Evolutionary conservation across 2,113 vertebrate genomes (phyloP), one percentile per base, ranked within the genome.

Genomic region (Macheiramphus alcinus): DNA sequence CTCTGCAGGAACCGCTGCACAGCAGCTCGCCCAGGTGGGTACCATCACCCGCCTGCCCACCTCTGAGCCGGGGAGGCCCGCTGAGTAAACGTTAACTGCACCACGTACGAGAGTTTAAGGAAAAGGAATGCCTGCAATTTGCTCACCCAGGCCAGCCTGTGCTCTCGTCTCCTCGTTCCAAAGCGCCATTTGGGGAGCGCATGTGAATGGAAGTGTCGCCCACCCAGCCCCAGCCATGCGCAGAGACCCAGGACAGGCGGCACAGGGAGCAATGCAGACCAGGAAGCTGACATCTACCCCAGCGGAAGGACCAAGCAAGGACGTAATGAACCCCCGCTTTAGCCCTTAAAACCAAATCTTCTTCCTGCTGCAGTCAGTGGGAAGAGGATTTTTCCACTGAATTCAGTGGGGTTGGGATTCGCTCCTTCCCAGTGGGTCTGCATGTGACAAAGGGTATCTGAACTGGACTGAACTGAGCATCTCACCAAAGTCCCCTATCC

Each of bases 51-150:
- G 5, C 87, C 75, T 86, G 47, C 79, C 88, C 50, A 52, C 32
- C 10, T 85, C 82, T 26, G 63, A 88, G 59, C 6, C 0, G 1
- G 22, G 47, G 63, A 61, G 13, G 27, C 52, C 75, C 1, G 1
- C 53, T 47, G 38, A 84, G 63, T 45, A 56, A 88, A 52, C 2
- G 2, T 11, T 78, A 88, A 45, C 73, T 56, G n/a, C 56, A 74
- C 11, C 10, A 9, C 0, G 0, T 26, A 32, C 1, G 4, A 87
- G 74, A 43, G 43, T 48, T 67, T 63, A 61, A 74, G 68, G 62
- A 91, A 88, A 81, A 76, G 26, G 90, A 94, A 81, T 38, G 88
- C 25, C 53, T 84, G 16, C 38, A 32, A 34, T 90, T 62, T 88
- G 19, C 42, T 70, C 40, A 50, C n/a, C 50, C 3, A 2, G 34